Percentiles rank a stretch among this genome's conserved stretches.
Evolutionary conservation across 1,140 invertebrate species (phyloP).

Genomic region (Drosophila gunungcola): DNA sequence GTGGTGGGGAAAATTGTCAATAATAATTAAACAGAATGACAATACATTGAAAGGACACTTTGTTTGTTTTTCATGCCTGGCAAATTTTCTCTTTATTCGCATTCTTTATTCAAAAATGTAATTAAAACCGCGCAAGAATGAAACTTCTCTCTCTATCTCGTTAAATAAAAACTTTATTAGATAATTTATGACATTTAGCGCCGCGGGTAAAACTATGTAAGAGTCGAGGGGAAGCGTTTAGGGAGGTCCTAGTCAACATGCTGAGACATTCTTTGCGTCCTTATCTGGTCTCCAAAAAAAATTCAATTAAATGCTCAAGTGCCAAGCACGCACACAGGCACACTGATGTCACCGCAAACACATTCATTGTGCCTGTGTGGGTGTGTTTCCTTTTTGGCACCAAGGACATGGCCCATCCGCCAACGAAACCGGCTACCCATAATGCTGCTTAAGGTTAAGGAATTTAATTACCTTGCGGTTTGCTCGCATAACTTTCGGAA

Average conservation of each 20-base stretch:
- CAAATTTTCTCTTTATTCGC: conserved; percentile 27
- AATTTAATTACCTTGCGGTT: conserved; percentile 75
- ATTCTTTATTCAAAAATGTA: conserved; percentile 47
- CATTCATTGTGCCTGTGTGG: conserved; percentile 56
- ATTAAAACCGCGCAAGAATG: conserved; percentile 38
- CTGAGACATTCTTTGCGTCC: conserved; percentile 34
- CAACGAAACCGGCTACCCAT: conserved; percentile 25
- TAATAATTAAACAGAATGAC: conserved; percentile 34
- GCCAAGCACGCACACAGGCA: conserved; percentile 53
- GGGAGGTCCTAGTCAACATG: conserved; percentile 57
- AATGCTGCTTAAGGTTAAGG: conserved; percentile 67
- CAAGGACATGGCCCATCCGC: conserved; percentile 43
- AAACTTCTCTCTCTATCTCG: conserved; percentile 33
- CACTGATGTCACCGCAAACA: conserved; percentile 59
- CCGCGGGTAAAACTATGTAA: conserved; percentile 63
- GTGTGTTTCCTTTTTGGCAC: conserved; percentile 32
- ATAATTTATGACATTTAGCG: conserved; percentile 71
- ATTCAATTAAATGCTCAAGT: conserved; percentile 76
- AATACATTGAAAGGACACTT: conserved; percentile 16
- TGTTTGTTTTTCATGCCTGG: conserved; percentile 6
- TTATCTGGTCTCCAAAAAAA: conserved; percentile 60
- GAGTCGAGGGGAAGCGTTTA: neutral
- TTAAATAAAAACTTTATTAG: conserved; percentile 75
- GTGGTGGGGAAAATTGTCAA: conserved; percentile 19
- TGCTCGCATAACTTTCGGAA: conserved; percentile 59